Base-by-base conservation (phyloP, 2,888 invertebrate species). In the Incurvaria masculella region DNA sequence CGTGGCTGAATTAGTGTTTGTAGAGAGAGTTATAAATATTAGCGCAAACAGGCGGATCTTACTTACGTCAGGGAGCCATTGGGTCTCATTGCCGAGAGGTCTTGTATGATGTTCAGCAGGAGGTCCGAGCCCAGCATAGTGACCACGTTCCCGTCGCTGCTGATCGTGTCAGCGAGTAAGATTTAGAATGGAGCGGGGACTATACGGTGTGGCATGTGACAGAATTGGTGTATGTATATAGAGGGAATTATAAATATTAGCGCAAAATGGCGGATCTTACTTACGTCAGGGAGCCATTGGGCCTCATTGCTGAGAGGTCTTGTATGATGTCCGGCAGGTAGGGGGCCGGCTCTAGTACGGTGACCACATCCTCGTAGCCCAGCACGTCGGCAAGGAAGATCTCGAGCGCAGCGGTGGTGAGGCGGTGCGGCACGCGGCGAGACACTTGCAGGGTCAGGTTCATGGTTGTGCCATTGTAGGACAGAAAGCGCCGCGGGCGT, bases 381-480 rank as follows among this genome's bases (percentile, higher is more conserved):
- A 81, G 61, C 8, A 73, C 65, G 53, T 81, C 80, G 40, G 63
- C 70, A 10, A 84, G 59, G 54, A 82, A 81, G 48, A 85, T 83
- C 50, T 71, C 78, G 64, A 83, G 83, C 42, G 85, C 72, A 52
- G 81, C 68, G 0, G 83, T 79, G 26, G 70, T 69, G 38, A 86
- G 61, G 50, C 81, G 78, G 56, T 86, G 85, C 0, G 81, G 76
- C 8, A 81, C 59, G 46, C 82, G 66, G 23, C 66, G 66, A 1
- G 84, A 81, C 1, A 81, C 70, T 59, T 84, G 83, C 47, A 86
- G 61, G 1, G 66, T 68, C 19, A 82, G 66, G 49, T 68, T 64
- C 46, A 75, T 51, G 1, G 68, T 60, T 44, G 65, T 56, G 4
- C 67, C 67, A n/a, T 72, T 64, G 43, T 64, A 56, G 48, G 68